Percentiles rank a stretch among this genome's conserved stretches.
These are phyloP conservation scores for Urocolius indicus DNA, from an alignment of 2,113 vertebrate species.

Conservation along the genomic window DNA sequence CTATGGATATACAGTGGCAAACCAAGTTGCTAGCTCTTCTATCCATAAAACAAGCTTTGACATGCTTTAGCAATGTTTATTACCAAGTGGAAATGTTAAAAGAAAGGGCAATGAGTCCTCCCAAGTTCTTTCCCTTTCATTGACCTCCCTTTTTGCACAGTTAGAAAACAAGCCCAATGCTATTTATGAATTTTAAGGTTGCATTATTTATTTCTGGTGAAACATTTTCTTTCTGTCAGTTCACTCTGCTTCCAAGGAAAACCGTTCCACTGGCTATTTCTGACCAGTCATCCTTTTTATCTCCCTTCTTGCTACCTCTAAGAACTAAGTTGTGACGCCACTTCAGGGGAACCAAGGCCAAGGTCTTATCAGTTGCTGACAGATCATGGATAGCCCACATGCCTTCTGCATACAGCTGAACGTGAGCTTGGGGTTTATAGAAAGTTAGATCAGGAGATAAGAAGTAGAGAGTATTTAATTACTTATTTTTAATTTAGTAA, in stretches of 20 bases:
- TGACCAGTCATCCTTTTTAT: not conserved
- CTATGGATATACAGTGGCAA: not conserved
- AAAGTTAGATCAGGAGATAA: slow-evolving; percentile 33
- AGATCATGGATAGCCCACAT: not conserved
- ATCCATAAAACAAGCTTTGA: not conserved
- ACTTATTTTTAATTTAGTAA: not conserved
- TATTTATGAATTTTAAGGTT: not conserved
- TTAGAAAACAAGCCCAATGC: not conserved
- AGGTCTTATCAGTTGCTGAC: slow-evolving; percentile 45
- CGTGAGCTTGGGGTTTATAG: not conserved
- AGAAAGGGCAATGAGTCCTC: not conserved
- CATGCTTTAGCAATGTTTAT: not conserved
- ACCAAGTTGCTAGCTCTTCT: not conserved
- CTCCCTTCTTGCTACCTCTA: slow-evolving; percentile 8
- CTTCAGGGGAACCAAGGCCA: slow-evolving; percentile 32
- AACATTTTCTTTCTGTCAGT: not conserved
- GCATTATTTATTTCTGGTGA: not conserved
- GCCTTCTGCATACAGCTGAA: not conserved
- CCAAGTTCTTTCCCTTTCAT: not conserved
- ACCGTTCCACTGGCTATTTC: not conserved
- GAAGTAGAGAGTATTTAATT: not conserved
- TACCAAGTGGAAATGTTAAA: not conserved
- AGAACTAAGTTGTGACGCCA: not conserved
- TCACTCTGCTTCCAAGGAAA: not conserved
- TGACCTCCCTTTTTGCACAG: not conserved